Evolutionary conservation across 1,140 invertebrate genomes (phyloP).

Genomic region (Tenebrio molitor): DNA sequence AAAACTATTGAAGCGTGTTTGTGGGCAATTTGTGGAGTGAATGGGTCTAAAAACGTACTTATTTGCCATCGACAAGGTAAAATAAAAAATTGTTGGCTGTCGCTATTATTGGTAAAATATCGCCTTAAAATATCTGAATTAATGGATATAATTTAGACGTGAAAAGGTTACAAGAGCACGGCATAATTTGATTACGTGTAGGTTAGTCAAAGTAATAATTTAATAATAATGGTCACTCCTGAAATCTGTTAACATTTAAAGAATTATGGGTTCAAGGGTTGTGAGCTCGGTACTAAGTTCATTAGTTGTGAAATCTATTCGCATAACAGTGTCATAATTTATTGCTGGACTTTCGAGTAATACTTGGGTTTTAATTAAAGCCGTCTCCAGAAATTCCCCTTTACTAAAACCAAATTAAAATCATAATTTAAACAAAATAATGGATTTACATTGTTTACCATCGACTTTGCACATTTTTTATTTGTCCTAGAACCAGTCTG

Average conservation of each 20-base stretch:
- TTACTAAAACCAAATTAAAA: conserved; percentile 12
- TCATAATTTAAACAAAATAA: conserved; percentile 33
- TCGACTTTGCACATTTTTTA: conserved; percentile 22
- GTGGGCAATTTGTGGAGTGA: too few species aligned
- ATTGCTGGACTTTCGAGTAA: conserved; percentile 26
- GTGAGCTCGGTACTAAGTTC: conserved; percentile 30
- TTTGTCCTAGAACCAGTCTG: background rate
- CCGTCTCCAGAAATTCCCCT: conserved; percentile 9
- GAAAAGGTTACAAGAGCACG: conserved; percentile 18
- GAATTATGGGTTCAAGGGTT: conserved; percentile 26
- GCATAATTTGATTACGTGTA: conserved; percentile 24
- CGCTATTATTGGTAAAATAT: conserved; percentile 4
- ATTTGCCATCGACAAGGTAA: too few species aligned
- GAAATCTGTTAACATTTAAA: conserved; percentile 26
- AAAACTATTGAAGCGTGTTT: too few species aligned
- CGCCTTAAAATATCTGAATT: conserved; percentile 14
- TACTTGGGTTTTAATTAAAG: conserved; percentile 23
- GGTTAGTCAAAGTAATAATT: conserved; percentile 32
- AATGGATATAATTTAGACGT: conserved; percentile 14
- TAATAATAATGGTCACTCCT: conserved; percentile 32
- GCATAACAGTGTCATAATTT: conserved; percentile 25
- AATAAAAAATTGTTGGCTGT: background rate
- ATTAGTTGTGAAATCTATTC: conserved; percentile 34
- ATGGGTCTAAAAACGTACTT: too few species aligned
- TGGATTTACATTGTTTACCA: conserved; percentile 8